phyloP scores from a whole-genome alignment of 2,797 vertebrate species.

The Poecilia velifera region DNA sequence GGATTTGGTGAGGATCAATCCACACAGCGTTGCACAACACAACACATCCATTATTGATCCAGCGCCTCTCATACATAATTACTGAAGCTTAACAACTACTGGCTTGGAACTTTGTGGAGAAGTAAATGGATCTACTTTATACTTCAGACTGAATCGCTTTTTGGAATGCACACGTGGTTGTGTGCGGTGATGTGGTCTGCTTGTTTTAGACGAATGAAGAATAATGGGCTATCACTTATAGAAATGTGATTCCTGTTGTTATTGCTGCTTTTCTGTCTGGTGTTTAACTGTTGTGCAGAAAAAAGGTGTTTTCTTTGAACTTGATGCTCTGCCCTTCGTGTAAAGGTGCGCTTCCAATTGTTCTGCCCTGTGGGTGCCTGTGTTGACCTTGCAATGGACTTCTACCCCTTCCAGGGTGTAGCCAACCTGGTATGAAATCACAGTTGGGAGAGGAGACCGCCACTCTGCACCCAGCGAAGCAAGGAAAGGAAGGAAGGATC shows the following conservation, averaged over 20 bases:
- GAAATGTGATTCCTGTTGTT: constrained; percentile 34
- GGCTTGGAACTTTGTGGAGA: constrained; percentile 66
- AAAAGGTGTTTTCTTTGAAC: background rate
- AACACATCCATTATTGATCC: constrained; percentile 77
- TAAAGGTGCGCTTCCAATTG: background rate
- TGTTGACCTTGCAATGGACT: background rate
- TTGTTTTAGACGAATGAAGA: constrained; percentile 48
- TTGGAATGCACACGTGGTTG: constrained; percentile 18
- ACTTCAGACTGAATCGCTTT: constrained; percentile 51
- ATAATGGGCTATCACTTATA: constrained; percentile 44
- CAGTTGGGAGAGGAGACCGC: background rate
- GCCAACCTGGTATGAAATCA: background rate
- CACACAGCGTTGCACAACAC: constrained; percentile 67
- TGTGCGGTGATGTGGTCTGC: constrained; percentile 9
- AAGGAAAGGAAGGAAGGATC: background rate
- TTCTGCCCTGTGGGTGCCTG: background rate
- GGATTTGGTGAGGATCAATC: constrained; percentile 69
- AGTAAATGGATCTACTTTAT: constrained; percentile 61
- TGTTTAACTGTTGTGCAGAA: constrained; percentile 10
- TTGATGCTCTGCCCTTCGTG: background rate
- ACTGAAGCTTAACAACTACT: constrained; percentile 73
- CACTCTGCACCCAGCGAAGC: background rate
- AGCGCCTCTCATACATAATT: constrained; percentile 76
- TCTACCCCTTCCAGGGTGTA: background rate
- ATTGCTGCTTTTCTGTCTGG: constrained; percentile 14